Base-by-base conservation (phyloP, 2,888 invertebrate species). In the Abscondita cerata region DNA sequence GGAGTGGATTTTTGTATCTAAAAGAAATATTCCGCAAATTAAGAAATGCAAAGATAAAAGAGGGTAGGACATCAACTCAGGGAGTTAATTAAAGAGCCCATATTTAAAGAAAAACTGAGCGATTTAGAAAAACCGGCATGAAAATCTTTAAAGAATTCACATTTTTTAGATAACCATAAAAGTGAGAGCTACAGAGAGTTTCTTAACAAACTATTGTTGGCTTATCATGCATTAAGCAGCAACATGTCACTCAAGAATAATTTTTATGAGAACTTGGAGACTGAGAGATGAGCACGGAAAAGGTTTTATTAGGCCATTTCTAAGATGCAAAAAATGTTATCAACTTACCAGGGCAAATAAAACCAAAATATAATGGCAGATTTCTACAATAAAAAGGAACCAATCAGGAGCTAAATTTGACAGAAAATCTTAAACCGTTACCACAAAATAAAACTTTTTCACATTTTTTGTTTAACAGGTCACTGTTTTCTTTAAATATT, bases 141-240 rank as follows among this genome's bases (percentile, higher is more conserved):
- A n/a, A 46, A 46, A 46, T 46, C 16, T 18, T 46, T 46, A 8
- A 46, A 6, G 15, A 46, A 46, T 46, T 8, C 13, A 3, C 4
- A 16, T 46, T 46, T 46, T 46, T 46, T 46, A 18, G 46, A 18
- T 46, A 46, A 46, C 46, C 46, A 46, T 46, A 46, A 46, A 18
- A 46, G 46, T 13, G 46, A 46, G 16, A 46, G 46, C 16, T 46
- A 46, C 18, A 46, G 46, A 6, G 18, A 46, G 18, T 46, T 13
- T 15, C 16, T 46, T 46, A 46, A n/a, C 16, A 18, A 16, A 18
- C 18, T 46, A 16, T 18, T 46, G 18, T 16, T 46, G 15, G 13
- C 46, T 16, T 46, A 46, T 46, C 5, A 16, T 16, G 46, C 18
- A 16, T 46, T 46, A 8, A 18, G 46, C 16, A 8, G 46, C 16